phyloP scores from a whole-genome alignment of 2,113 vertebrate species.

The Hyla sarda region DNA sequence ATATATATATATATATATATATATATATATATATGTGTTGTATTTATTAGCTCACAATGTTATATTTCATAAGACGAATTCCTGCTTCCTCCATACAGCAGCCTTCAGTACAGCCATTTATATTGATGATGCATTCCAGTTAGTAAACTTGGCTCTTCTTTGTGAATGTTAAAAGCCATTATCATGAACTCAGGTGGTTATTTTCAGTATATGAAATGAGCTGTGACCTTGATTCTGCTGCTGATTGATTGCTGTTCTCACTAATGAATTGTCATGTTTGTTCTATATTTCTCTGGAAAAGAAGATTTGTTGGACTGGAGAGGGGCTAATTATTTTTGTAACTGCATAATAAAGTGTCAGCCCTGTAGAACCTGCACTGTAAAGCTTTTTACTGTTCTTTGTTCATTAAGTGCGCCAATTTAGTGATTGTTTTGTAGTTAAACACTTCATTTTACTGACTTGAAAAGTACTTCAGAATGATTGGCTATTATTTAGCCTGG shows the following conservation, averaged over 20 bases:
- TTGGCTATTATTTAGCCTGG: slow-evolving; percentile 43
- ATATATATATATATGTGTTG: too few relatives aligned
- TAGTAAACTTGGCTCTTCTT: slow-evolving; percentile 46
- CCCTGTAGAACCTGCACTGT: slow-evolving; percentile 31
- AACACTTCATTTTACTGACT: slow-evolving; percentile 46
- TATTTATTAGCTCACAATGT: neutral
- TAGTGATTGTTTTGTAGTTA: slow-evolving; percentile 46
- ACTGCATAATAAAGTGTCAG: slow-evolving; percentile 41
- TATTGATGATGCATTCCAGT: slow-evolving; percentile 41
- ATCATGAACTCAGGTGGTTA: slow-evolving; percentile 44
- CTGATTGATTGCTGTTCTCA: slow-evolving; percentile 49
- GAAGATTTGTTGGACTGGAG: slow-evolving; percentile 7
- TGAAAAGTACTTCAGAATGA: slow-evolving; percentile 45
- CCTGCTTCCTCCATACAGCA: neutral
- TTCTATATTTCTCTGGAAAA: slow-evolving; percentile 19
- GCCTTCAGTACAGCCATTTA: slow-evolving; percentile 23
- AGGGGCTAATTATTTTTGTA: slow-evolving; percentile 48
- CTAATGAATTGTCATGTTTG: slow-evolving; percentile 54
- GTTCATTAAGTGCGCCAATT: slow-evolving; percentile 36
- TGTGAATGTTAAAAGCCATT: slow-evolving; percentile 39
- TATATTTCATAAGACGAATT: slow-evolving; percentile 11
- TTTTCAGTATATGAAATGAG: slow-evolving; percentile 46
- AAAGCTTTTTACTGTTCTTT: slow-evolving; percentile 16
- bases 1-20: too few relatives aligned
- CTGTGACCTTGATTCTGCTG: slow-evolving; percentile 51